Base-by-base conservation (phyloP, 2,888 invertebrate species). In the Carpatolechia fugitivella region DNA sequence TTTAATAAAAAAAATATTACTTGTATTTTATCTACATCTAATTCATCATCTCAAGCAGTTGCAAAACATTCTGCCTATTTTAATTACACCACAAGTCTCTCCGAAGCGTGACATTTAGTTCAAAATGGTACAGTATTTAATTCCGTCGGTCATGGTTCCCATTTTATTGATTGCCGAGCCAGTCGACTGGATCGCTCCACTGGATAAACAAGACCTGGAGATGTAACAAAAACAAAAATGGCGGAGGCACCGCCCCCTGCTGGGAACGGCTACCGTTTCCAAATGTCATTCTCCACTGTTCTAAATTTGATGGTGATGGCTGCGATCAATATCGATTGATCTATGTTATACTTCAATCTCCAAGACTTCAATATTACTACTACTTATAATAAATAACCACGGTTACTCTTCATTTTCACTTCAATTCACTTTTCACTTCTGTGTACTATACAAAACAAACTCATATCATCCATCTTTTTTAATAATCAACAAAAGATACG, bases 171-270 rank as follows among this genome's bases (percentile, higher is more conserved):
- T 89, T 88, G 86, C 87, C 70, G 74, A 67, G 63, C 78, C 87
- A 85, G 71, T 88, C 68, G 84, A 78, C 81, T 87, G 83, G 72
- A 74, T 80, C 86, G 70, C 66, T 71, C 74, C 72, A 74, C 78
- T 86, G 86, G 87, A 85, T 86, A 88, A 90, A 89, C 88, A 88
- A 89, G 86, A 82, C 80, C 69, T 69, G 72, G 77, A 82, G 85
- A 82, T 82, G 48, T 78, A 74, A 79, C 74, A 78, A 84, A 83
- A 85, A 82, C 78, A 78, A 85, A 85, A 80, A 85, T 85, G 85
- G 86, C 81, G 72, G 78, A 72, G 68, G 85, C 78, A 77, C 82
- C 88, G 86, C 89, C 88, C 80, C 88, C 88, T 70, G 85, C 85
- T 77, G 87, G 56, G 84, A 60, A 63, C 69, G 70, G 85, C 89